phyloP scores from a whole-genome alignment of 2,113 vertebrate species.

The Bubo blakistoni region DNA sequence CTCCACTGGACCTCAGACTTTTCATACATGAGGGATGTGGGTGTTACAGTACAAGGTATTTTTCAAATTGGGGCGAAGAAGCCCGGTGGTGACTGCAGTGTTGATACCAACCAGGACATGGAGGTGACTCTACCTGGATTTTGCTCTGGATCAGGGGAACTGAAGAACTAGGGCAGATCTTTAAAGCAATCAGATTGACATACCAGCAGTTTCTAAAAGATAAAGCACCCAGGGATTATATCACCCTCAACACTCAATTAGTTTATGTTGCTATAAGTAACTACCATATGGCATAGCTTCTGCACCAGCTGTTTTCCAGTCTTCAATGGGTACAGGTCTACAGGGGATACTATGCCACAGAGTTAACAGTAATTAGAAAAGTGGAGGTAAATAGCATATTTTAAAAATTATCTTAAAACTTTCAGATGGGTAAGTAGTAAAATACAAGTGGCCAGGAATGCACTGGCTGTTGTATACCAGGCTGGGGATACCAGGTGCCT shows the following conservation, averaged over 20 bases:
- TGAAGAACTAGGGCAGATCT: not conserved
- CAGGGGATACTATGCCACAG: not conserved
- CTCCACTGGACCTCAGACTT: not conserved
- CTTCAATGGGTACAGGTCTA: not conserved
- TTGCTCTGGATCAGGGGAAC: not conserved
- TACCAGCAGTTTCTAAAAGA: not conserved
- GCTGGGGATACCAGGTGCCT: not conserved
- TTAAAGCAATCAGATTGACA: not conserved
- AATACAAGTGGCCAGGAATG: not conserved
- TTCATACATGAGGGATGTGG: not conserved
- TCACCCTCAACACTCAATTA: constrained; percentile 32
- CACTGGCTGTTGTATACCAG: not conserved
- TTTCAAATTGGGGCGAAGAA: not conserved
- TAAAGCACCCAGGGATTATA: not conserved
- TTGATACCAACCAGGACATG: not conserved
- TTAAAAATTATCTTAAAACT: not conserved
- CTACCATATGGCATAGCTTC: constrained; percentile 22
- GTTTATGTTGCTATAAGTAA: constrained; percentile 46
- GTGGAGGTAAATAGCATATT: not conserved
- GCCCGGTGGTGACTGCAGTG: not conserved
- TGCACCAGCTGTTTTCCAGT: constrained; percentile 32
- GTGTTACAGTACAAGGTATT: not conserved
- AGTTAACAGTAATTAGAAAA: not conserved
- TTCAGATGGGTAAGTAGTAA: not conserved
- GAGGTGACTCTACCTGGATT: not conserved